Evolutionary conservation across 53 echinoderm and acorn worm species (phyloP).

Genomic region (Holothuria scabra): DNA sequence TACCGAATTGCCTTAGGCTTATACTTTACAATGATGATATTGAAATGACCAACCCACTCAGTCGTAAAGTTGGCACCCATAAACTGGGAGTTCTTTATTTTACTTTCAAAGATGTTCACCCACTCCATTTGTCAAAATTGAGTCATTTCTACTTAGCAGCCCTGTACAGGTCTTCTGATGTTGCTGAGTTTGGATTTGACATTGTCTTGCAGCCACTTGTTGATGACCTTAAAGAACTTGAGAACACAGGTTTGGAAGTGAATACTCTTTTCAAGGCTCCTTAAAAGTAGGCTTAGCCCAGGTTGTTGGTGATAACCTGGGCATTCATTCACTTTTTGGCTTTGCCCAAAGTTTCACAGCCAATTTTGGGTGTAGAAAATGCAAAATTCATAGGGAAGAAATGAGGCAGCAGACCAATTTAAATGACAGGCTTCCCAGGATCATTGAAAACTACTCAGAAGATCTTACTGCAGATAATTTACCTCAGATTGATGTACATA

Average conservation of each 20-base stretch:
- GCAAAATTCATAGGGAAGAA: conserved; percentile 48
- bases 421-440: conserved; percentile 55
- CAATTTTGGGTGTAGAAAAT: conserved; percentile 64
- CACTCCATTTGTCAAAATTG: conserved; percentile 38
- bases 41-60: conserved; percentile 10
- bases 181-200: conserved; percentile 60
- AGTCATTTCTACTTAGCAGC: conserved; percentile 53
- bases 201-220: conserved; percentile 50
- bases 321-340: conserved; percentile 62
- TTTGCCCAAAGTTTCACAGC: conserved; percentile 68
- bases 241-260: conserved; percentile 47
- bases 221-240: conserved; percentile 58
- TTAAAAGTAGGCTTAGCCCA: conserved; percentile 58
- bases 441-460: conserved; percentile 56
- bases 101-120: not conserved
- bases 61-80: not conserved
- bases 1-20: not conserved
- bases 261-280: conserved; percentile 48
- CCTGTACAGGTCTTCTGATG: conserved; percentile 57
- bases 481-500: conserved; percentile 43
- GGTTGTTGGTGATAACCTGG: conserved; percentile 69
- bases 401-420: conserved; percentile 11
- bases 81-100: conserved; percentile 5
- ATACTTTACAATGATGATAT: conserved; percentile 9
- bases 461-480: conserved; percentile 52